phyloP scores from a whole-genome alignment of 2,888 invertebrate species.

The Hyposoter dolosus region DNA sequence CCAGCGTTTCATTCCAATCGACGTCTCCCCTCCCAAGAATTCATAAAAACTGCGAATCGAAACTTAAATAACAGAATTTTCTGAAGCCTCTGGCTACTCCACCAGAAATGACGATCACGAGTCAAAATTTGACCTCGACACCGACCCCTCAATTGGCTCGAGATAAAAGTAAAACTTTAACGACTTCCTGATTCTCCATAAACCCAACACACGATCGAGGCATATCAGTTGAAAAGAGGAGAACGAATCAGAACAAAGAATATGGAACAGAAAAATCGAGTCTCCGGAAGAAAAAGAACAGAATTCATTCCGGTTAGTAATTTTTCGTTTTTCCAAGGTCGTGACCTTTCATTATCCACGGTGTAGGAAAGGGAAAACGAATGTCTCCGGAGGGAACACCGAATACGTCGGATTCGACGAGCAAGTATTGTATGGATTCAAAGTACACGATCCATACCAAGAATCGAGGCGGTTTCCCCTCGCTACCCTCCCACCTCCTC shows the following conservation, averaged over 20 bases:
- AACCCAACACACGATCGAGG: neutral
- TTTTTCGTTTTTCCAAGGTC: conserved; percentile 26
- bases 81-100: neutral
- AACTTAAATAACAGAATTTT: neutral
- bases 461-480: neutral
- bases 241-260: neutral
- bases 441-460: conserved; percentile 27
- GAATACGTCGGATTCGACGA: neutral
- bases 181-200: conserved; percentile 37
- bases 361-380: conserved; percentile 5
- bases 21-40: too few species aligned
- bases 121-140: neutral
- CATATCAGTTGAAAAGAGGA: neutral
- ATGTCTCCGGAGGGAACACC: neutral
- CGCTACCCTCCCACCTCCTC: neutral
- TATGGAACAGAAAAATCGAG: neutral
- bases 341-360: neutral
- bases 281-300: neutral
- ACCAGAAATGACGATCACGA: neutral
- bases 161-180: neutral
- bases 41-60: too few species aligned
- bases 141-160: neutral
- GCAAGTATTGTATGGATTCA: conserved; percentile 3
- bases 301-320: conserved; percentile 1
- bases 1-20: too few species aligned